These are phyloP conservation scores for Nomada ruficornis DNA, from an alignment of 2,888 invertebrate species.

Conservation along the genomic window DNA sequence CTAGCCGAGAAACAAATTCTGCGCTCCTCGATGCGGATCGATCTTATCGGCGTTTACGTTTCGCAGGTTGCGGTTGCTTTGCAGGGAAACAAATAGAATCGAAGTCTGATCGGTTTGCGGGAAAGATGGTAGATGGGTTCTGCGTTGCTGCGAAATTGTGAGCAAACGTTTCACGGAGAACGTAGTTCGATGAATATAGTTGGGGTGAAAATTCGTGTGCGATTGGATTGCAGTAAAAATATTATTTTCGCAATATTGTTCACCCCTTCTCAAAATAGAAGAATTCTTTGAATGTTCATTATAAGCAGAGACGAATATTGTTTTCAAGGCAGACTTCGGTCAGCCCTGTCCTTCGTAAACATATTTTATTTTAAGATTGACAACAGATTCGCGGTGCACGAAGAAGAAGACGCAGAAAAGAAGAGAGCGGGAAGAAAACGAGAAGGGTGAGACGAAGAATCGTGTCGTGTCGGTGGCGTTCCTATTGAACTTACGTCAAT, in stretches of 20 bases:
- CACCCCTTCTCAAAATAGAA: not conserved
- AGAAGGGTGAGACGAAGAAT: not conserved
- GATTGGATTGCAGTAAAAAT: not conserved
- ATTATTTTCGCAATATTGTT: not conserved
- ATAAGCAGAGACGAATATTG: not conserved
- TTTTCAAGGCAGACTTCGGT: not conserved
- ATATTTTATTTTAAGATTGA: slow-evolving; percentile 56
- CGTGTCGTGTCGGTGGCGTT: slow-evolving; percentile 9
- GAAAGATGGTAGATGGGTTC: not conserved
- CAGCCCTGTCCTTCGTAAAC: slow-evolving; percentile 19
- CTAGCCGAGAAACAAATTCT: slow-evolving; percentile 41
- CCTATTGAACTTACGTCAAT: slow-evolving; percentile 60
- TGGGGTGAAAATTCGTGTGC: not conserved
- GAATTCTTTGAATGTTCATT: too few species aligned
- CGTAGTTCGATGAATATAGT: not conserved
- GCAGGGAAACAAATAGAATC: slow-evolving; percentile 17
- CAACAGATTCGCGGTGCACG: not conserved
- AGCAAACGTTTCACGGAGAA: not conserved
- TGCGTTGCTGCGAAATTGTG: not conserved
- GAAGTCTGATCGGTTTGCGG: not conserved
- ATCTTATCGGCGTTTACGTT: slow-evolving; percentile 27
- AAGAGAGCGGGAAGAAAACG: slow-evolving; percentile 12
- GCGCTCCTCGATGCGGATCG: slow-evolving; percentile 14
- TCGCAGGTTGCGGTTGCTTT: not conserved
- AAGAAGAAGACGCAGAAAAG: not conserved